Base-by-base conservation (phyloP, 2,113 vertebrate genomes). In the Pseudonaja textilis region DNA sequence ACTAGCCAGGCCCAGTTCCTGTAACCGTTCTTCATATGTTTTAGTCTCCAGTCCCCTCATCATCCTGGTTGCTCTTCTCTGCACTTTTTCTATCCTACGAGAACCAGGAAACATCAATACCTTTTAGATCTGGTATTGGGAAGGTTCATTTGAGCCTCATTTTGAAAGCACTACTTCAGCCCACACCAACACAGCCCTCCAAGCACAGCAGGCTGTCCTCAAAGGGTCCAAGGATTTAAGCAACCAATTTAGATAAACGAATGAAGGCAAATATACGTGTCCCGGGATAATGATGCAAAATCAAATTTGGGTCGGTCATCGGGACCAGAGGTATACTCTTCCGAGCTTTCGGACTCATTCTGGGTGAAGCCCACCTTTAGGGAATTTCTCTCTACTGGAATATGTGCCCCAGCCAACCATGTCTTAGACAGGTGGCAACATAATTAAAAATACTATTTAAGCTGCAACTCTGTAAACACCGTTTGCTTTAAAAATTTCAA, bases 401-500 rank as follows among this genome's bases (percentile, higher is more conserved):
- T 26, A 59, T 25, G 57, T 59, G 23, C 61, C 12, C 29, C 61
- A 69, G 61, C 29, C 61, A 69, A 6, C 61, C 61, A 11, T n/a
- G 29, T 59, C 25, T 91, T 20, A 91, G 54, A 9, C 42, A 91
- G 59, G 8, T 92, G 23, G 57, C 88, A 85, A 89, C 91, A 87
- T 5, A 90, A 87, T 11, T 69, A 34, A 69, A 89, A 88, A 52
- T 3, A 74, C 86, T 54, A 2, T 39, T 29, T 57, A 91, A 69
- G 61, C 91, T 61, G 91, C 47, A 90, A 2, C 69, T 8, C 57
- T 57, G 91, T 34, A 34, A 94, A 57, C 23, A 92, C 56, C 87
- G 50, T 57, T 3, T 56, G 26, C 85, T 89, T 91, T 88, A 56
- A 93, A 50, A 85, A 10, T 16, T 91, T 29, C 87, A 23, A 92